Conservation (phyloP, 2,888 invertebrate species). For the Trachelus tabidus region DNA sequence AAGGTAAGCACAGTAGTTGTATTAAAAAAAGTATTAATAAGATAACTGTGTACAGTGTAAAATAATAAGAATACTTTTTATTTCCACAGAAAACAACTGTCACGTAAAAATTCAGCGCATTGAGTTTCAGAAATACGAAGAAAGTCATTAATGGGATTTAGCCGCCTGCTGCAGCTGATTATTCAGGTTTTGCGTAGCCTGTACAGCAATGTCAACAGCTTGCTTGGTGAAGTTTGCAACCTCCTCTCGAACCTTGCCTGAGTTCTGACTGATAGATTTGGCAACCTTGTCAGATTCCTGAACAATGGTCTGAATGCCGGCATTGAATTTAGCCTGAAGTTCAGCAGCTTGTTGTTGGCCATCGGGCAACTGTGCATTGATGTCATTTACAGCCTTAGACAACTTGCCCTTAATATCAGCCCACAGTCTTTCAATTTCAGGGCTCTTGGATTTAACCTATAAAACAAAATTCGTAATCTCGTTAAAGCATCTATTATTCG, state of each 20-base stretch:
- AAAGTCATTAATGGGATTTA: not conserved
- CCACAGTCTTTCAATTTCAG: constrained; percentile 56
- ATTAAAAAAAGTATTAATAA: not conserved
- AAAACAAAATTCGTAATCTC: constrained; percentile 19
- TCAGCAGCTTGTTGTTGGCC: constrained; percentile 54
- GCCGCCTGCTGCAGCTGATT: constrained; percentile 49
- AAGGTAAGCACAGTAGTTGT: not conserved
- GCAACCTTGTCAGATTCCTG: constrained; percentile 54
- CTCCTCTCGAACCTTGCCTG: constrained; percentile 53
- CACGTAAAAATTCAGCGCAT: not conserved
- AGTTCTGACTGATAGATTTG: constrained; percentile 49
- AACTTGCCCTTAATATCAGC: constrained; percentile 46
- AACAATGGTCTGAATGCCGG: constrained; percentile 51
- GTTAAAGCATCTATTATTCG: not conserved
- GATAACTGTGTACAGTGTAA: not conserved
- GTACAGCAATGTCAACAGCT: constrained; percentile 53
- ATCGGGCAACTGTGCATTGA: constrained; percentile 53
- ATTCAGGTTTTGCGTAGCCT: constrained; percentile 54
- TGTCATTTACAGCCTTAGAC: constrained; percentile 47
- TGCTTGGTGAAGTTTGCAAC: constrained; percentile 56
- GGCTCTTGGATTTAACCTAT: constrained; percentile 56
- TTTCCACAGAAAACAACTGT: not conserved
- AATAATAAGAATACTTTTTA: not conserved
- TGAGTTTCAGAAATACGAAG: not conserved
- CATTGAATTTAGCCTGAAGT: constrained; percentile 52